Conservation (phyloP, 2,113 vertebrate genomes). For the Chascanopsetta lugubris region DNA sequence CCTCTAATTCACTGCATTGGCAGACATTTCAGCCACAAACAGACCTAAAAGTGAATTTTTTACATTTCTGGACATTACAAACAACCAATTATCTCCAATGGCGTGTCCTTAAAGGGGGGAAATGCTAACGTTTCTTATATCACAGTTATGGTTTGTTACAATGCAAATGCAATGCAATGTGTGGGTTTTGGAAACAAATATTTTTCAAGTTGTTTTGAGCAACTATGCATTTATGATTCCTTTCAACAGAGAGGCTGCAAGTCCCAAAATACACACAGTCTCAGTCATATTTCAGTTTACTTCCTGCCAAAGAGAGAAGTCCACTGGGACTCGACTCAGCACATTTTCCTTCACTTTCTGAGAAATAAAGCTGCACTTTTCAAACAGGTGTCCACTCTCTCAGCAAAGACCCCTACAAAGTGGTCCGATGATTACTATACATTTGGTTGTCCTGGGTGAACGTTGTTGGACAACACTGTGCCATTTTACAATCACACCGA, state of each 20-base stretch:
- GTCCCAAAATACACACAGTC: constrained; percentile 21
- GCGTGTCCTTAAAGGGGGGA: constrained; percentile 5
- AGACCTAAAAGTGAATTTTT: constrained; percentile 33
- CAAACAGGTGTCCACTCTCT: constrained; percentile 55
- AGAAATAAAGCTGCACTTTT: constrained; percentile 48
- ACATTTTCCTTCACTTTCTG: constrained; percentile 33
- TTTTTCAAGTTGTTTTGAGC: neutral
- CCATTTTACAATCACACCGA: constrained; percentile 20
- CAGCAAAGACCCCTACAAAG: constrained; percentile 33
- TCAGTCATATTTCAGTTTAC: constrained; percentile 35
- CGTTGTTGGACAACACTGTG: constrained; percentile 40
- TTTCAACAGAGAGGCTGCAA: constrained; percentile 6
- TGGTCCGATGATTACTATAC: constrained; percentile 13
- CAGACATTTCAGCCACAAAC: constrained; percentile 46
- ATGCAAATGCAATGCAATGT: neutral
- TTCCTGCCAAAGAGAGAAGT: constrained; percentile 37
- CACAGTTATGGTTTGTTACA: constrained; percentile 10
- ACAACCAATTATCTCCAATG: constrained; percentile 22
- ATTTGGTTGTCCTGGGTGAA: constrained; percentile 15
- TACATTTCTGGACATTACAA: constrained; percentile 25
- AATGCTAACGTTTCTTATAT: constrained; percentile 1
- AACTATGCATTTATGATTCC: neutral
- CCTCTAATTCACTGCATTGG: constrained; percentile 37
- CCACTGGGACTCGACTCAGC: constrained; percentile 19
- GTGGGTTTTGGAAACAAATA: neutral